These are phyloP conservation scores for Columbina picui DNA, from an alignment of 2,113 vertebrate species.

Conservation along the genomic window DNA sequence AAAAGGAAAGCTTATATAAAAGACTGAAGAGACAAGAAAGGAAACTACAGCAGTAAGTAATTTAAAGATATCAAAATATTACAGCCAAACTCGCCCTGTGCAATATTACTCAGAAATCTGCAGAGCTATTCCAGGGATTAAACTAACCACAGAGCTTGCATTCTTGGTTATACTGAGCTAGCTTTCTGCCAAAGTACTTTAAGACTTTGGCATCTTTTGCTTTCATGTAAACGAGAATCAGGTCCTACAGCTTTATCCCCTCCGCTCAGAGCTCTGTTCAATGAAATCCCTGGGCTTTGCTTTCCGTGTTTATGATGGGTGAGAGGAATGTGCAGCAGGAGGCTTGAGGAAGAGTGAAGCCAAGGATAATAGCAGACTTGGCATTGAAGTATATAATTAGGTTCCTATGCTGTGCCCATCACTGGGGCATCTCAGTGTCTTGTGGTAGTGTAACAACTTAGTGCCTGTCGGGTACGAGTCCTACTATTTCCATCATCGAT, in stretches of 20 bases:
- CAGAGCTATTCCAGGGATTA: conserved; percentile 48
- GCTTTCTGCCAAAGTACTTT: conserved; percentile 52
- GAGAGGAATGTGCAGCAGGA: neutral
- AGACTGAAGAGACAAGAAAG: neutral
- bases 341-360: neutral
- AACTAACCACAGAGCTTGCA: conserved; percentile 44
- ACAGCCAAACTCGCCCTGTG: neutral
- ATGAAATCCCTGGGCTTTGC: conserved; percentile 26
- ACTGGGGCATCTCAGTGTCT: accelerated
- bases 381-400: neutral
- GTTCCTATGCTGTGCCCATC: neutral
- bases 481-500: accelerated
- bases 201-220: conserved; percentile 56
- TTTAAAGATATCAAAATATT: neutral
- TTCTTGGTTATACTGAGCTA: conserved; percentile 17
- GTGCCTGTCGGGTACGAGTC: accelerated
- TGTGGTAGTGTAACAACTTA: accelerated
- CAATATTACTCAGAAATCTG: conserved; percentile 51
- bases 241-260: conserved; percentile 11
- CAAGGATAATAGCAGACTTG: neutral
- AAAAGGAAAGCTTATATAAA: neutral
- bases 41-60: neutral
- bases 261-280: neutral
- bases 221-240: neutral
- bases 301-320: neutral